Percentiles rank a stretch among this genome's conserved stretches.
These are phyloP conservation scores for Leucophenga maculata DNA, from an alignment of 2,888 invertebrate genomes.

Conservation along the genomic window DNA sequence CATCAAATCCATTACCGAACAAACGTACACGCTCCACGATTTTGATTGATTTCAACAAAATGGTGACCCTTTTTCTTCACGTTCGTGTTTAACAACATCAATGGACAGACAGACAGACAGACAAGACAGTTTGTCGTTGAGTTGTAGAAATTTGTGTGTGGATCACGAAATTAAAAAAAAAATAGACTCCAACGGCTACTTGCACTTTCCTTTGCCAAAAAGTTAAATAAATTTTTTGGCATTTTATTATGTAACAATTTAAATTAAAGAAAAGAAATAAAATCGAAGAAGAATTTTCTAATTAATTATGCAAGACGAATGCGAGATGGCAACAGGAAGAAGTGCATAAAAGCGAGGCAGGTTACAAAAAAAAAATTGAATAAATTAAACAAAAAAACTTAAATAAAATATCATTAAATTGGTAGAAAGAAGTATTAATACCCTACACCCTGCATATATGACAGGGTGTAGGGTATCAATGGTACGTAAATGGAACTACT, in stretches of 20 bases:
- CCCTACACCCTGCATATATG: no score
- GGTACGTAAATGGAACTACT: no score
- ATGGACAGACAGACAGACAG: no score
- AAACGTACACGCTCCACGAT: conserved; percentile 15
- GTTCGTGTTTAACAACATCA: background rate
- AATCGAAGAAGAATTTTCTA: conserved; percentile 20
- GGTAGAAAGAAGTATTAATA: no score
- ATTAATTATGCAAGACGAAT: conserved; percentile 51
- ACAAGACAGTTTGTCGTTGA: no score
- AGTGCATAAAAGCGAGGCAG: conserved; percentile 32
- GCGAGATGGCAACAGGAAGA: conserved; percentile 23
- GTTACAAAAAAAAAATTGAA: background rate
- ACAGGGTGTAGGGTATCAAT: no score
- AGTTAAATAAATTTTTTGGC: conserved; percentile 36
- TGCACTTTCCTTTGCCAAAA: conserved; percentile 53
- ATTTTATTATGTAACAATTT: conserved; percentile 14
- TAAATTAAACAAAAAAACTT: no score
- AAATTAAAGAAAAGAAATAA: background rate
- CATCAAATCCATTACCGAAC: conserved; percentile 29
- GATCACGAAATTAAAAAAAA: background rate
- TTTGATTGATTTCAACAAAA: conserved; percentile 44
- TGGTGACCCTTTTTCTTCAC: conserved; percentile 27
- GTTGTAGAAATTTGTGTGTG: background rate
- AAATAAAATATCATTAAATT: no score
- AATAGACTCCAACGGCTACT: conserved; percentile 37